Conservation (phyloP, 1,140 invertebrate species). For the Lanistes nyassanus region DNA sequence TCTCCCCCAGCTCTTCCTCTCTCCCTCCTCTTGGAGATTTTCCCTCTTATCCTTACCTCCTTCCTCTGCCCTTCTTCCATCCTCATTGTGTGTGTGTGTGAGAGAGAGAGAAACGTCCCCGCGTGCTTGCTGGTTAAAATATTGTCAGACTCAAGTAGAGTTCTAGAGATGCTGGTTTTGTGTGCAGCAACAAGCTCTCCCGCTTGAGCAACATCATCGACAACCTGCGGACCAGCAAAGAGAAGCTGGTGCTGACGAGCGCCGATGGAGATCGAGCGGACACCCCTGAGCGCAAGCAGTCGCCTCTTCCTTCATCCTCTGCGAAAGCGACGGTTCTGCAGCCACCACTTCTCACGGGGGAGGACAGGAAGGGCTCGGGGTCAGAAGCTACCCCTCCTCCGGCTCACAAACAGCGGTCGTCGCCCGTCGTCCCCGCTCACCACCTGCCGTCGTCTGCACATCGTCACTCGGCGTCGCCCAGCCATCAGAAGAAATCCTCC, state of each 20-base stretch:
- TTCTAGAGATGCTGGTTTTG: too few relatives aligned
- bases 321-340: background rate
- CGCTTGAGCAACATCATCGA: slow-evolving; percentile 44
- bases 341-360: background rate
- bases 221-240: slow-evolving; percentile 38
- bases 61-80: too few relatives aligned
- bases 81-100: too few relatives aligned
- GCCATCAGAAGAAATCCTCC: slow-evolving; percentile 2
- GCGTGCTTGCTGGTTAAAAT: too few relatives aligned
- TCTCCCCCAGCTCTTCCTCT: too few relatives aligned
- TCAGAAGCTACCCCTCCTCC: slow-evolving; percentile 10
- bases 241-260: slow-evolving; percentile 25
- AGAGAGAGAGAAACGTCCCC: too few relatives aligned
- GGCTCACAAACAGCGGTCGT: background rate
- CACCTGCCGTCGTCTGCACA: background rate
- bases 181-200: slow-evolving; percentile 28
- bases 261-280: slow-evolving; percentile 2
- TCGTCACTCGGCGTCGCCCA: background rate
- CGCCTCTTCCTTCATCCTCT: background rate
- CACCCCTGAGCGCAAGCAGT: slow-evolving; percentile 1
- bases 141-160: too few relatives aligned
- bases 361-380: slow-evolving; percentile 12
- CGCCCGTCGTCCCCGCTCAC: background rate
- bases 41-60: too few relatives aligned
- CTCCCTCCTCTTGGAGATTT: too few relatives aligned